Base-by-base conservation (phyloP, 2,888 invertebrate species). In the Elmis aenea region DNA sequence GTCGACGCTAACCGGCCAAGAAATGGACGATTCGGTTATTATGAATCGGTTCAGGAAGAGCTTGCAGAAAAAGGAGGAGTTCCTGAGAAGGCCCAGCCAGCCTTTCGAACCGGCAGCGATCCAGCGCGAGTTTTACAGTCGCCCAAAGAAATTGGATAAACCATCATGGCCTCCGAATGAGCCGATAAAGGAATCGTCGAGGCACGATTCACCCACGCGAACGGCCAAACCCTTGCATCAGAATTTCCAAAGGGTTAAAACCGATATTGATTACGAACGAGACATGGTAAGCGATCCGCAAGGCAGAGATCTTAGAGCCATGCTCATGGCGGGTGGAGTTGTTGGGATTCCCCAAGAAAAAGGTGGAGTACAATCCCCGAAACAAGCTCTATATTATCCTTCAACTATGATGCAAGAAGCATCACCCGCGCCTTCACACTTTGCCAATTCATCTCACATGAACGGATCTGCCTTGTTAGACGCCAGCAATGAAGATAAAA, bases 1-100 rank as follows among this genome's bases (percentile, higher is more conserved):
- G 58, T 80, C 80, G 33, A 79, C 81, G 28, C 68, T 81, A 31
- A 78, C 81, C 22, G 80, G 79, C 38, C 75, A 77, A 57, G 79
- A 80, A 52, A 72, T 79, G 46, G 82, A 83, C 62, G 83, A 84
- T 66, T 81, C 82, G 38, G 73, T 81, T 26, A 58, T 61, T 5
- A 80, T 87, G 74, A 80, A 79, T 47, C 77, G 86, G 68, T 74
- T 88, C 62, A 77, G 86, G 51, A 86, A 85, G 64, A 89, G 86
- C 59, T 81, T 87, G 57, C 89, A 90, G 61, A 87, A 90, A 61
- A 91, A 91, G 65, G 90, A 91, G 64, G 90, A 90, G 56, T 92
- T 92, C 67, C 73, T 92, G 39, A 77, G 83, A 61, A 75, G 85
- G 50, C 84, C 85, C 2, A 80, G 73, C 62, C 76, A 79, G 55